Evolutionary conservation across 1,140 invertebrate species (phyloP), one percentile per base, ranked within the genome.

Genomic region (Yoshiicerus persimilis): DNA sequence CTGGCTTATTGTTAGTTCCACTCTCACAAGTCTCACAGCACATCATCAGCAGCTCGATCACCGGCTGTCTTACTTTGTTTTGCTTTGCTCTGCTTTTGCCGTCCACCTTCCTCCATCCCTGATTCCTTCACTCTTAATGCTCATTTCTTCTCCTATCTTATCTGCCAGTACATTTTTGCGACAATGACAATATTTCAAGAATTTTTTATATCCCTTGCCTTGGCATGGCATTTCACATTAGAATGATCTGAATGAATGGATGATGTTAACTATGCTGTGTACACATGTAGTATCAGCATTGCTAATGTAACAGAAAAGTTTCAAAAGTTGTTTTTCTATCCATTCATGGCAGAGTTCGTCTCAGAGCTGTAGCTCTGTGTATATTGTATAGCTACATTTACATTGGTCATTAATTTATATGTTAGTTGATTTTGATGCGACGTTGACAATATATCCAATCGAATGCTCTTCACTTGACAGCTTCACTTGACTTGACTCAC

Each of bases 161-260:
- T 80, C 75, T 80, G 16, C 20, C 34, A 38, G 16, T 38, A 80
- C 75, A 80, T 80, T 80, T 70, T 80, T 80, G 56, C 25, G 34
- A 85, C 62, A 84, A 66, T 77, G 36, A 47, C 83, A 86, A 80
- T 56, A 88, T 88, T 88, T 77, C 41, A 70, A 88, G n/a, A n/a
- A 5, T 77, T 66, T 56, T 56, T 36, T 34, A 27, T 41, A 16
- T n/a, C 56, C 84, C 34, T 84, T n/a, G n/a, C n/a, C n/a, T 84
- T 84, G n/a, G 27, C n/a, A 56, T 36, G 30, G 66, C 10, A 70
- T 30, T 70, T 70, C 30, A 70, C 66, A 70, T 70, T 84, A 75
- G 38, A n/a, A 25, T 70, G 25, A 36, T 23, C 92, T 66, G 80
- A 75, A 90, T 84, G 75, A 87, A 41, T 86, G 89, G 75, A 77